Conservation (phyloP, 2,797 vertebrate genomes). For the Sebastes dallii region DNA sequence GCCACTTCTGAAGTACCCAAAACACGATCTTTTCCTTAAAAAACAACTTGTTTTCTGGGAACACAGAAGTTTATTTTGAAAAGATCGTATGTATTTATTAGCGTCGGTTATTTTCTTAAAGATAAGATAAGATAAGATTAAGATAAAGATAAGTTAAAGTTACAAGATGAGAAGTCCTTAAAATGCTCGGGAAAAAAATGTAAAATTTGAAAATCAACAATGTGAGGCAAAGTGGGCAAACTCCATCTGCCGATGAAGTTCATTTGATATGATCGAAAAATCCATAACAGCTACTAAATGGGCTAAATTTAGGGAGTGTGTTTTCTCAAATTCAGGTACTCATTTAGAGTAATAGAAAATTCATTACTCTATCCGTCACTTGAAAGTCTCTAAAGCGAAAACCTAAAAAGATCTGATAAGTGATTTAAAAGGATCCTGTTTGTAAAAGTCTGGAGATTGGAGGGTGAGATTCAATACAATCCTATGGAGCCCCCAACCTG, state of each 20-base stretch:
- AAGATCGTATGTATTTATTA: too few species aligned
- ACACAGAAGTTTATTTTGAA: too few species aligned
- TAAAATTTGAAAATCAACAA: too few species aligned
- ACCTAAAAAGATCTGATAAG: background rate
- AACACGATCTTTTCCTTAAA: too few species aligned
- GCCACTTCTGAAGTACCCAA: too few species aligned
- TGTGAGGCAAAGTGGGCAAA: too few species aligned
- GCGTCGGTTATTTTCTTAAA: background rate
- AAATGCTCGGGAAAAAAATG: accelerated
- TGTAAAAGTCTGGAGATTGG: background rate
- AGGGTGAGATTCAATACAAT: background rate
- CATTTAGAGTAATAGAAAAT: background rate
- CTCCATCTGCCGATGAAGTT: too few species aligned
- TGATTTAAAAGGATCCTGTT: background rate
- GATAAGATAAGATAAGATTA: too few species aligned
- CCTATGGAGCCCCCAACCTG: background rate
- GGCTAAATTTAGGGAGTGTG: background rate
- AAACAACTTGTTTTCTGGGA: too few species aligned
- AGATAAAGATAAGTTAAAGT: background rate
- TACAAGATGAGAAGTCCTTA: too few species aligned
- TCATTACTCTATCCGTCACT: background rate
- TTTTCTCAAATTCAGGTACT: background rate
- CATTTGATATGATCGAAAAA: too few species aligned
- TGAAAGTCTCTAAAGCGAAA: background rate
- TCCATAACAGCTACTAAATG: too few species aligned